Evolutionary conservation across 2,113 vertebrate genomes (phyloP).

Genomic region (Sarotherodon lohbergeri): DNA sequence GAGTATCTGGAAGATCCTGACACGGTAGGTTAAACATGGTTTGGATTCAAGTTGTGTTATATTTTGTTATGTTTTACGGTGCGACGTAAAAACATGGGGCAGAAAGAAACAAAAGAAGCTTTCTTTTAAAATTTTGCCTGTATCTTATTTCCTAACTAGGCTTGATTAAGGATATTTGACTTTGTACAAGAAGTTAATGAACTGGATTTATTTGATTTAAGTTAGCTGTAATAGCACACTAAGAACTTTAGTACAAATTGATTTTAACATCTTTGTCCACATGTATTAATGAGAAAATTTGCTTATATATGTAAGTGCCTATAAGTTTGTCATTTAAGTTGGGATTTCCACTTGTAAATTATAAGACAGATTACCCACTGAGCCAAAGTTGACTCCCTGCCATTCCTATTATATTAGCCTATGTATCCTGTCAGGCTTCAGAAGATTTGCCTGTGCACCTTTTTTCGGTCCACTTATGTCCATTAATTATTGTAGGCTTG

Average conservation of each 20-base stretch:
- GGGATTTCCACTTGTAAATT: neutral
- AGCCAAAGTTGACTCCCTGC: neutral
- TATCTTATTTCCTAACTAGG: neutral
- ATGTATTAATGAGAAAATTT: neutral
- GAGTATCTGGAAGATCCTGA: conserved; percentile 84
- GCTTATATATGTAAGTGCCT: neutral
- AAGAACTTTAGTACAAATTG: neutral
- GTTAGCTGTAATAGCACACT: neutral
- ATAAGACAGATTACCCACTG: neutral
- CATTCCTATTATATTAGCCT: neutral
- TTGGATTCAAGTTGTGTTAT: neutral
- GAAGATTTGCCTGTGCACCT: neutral
- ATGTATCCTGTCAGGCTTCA: neutral
- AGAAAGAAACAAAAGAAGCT: neutral
- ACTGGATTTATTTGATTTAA: neutral
- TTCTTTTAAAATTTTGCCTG: neutral
- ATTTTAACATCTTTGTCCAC: neutral
- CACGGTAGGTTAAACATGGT: conserved; percentile 72
- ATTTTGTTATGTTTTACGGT: neutral
- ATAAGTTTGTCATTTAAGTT: neutral
- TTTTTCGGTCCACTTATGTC: no score
- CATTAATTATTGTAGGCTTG: no score
- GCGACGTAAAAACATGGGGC: neutral
- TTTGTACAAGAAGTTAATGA: neutral
- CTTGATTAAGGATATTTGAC: neutral